Evolutionary conservation across 2,888 invertebrate species (phyloP), one percentile per base, ranked within the genome.

Genomic region (Aradus depressus): DNA sequence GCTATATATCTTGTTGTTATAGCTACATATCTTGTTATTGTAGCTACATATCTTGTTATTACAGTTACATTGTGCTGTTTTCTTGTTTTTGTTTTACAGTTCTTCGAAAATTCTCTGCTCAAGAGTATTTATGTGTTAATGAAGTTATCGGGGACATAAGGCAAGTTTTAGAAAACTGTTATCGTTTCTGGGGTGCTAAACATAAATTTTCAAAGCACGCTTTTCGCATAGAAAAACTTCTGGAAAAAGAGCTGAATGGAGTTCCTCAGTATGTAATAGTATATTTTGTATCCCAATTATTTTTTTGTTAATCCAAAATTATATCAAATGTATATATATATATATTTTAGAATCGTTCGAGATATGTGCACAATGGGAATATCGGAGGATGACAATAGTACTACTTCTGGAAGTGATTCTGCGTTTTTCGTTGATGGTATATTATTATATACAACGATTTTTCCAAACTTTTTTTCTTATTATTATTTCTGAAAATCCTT

Each of bases 81-180:
- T 28, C 25, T 26, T 28, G 14, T 23, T 14, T 4, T 25, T 19
- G 25, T 31, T 48, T 58, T 56, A 10, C 50, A 62, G 60, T 63
- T 28, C 52, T 56, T 21, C 38, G 53, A 25, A 60, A 59, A 43
- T 59, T 59, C 48, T 51, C 55, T 21, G 59, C 57, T 2, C 58
- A 63, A 4, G 61, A 65, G 43, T 73, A 72, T 58, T 56, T 54
- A 2, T 62, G 61, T 6, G 64, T 72, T n/a, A 66, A 67, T 23
- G 68, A 70, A 38, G 66, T 71, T 60, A 66, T 71, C 5, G 60
- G 62, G 14, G 72, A 73, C 58, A 63, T 73, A 43, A 64, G 71
- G 3, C 61, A 67, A 39, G 68, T 72, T 67, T 59, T 73, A 47
- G 68, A 71, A 57, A 73, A 72, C 56, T 70, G 70, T 57, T 71